A percentile compares a stretch with the other conserved stretches of the same genome.
Conservation (phyloP, 2,113 vertebrate species). For the human (Homo sapiens) region DNA sequence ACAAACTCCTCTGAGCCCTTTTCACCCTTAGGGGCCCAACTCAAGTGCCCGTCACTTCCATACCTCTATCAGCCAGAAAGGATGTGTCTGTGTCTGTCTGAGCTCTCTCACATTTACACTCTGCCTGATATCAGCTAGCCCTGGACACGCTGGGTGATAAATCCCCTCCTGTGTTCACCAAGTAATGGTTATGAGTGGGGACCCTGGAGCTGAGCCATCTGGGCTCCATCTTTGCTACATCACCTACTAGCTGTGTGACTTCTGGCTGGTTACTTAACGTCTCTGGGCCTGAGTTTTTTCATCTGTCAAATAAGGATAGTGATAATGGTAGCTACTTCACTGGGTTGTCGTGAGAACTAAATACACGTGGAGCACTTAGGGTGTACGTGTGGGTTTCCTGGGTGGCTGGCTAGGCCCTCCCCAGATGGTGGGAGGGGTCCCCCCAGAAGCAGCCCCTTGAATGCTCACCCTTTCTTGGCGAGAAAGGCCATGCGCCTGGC, state of each 20-base stretch:
- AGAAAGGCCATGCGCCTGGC: slow-evolving; percentile 90
- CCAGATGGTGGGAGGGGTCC: neutral
- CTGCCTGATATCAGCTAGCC: neutral
- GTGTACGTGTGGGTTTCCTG: neutral
- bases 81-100: neutral
- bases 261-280: neutral
- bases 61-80: neutral
- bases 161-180: neutral
- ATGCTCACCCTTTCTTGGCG: slow-evolving; percentile 90
- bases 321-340: neutral
- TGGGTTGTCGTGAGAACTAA: neutral
- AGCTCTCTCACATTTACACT: neutral
- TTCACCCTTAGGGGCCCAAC: neutral
- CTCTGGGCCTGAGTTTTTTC: neutral
- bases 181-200: neutral
- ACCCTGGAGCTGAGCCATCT: neutral
- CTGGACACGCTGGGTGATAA: neutral
- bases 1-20: neutral
- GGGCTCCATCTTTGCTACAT: neutral
- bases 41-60: neutral
- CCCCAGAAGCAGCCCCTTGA: neutral
- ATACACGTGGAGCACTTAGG: neutral
- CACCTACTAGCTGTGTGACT: neutral
- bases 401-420: neutral
- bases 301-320: neutral